phyloP scores from a whole-genome alignment of 2,113 vertebrate genomes.

The Vulpes lagopus region DNA sequence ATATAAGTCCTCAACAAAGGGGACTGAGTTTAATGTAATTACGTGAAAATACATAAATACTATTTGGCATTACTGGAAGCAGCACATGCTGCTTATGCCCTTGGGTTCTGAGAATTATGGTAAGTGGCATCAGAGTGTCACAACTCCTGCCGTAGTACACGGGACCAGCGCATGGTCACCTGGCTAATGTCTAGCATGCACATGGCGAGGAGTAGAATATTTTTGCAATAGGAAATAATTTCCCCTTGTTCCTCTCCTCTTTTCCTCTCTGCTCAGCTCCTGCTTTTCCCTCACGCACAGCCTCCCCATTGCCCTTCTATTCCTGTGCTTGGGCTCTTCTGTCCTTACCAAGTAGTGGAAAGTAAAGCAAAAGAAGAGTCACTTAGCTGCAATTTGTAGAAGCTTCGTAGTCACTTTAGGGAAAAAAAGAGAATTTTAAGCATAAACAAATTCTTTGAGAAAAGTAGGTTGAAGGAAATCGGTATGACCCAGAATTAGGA shows the following conservation, averaged over 20 bases:
- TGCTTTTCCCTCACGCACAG: accelerated
- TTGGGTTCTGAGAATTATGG: not conserved
- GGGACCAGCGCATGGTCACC: not conserved
- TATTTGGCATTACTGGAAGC: not conserved
- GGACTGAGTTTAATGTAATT: not conserved
- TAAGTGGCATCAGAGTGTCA: too few species aligned
- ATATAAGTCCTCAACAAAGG: not conserved
- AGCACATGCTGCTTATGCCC: not conserved
- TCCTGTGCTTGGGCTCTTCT: not conserved
- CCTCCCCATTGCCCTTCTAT: too few species aligned
- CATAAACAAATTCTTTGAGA: not conserved
- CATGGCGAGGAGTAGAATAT: not conserved
- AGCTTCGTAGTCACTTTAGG: not conserved
- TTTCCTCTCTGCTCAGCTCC: not conserved
- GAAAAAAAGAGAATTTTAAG: not conserved
- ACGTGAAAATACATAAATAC: not conserved
- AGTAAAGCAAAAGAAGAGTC: not conserved
- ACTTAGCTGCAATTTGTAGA: not conserved
- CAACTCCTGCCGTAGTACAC: too few species aligned
- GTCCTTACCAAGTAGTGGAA: too few species aligned
- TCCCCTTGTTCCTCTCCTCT: not conserved
- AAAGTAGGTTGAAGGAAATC: not conserved
- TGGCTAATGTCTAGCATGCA: not conserved
- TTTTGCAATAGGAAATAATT: not conserved
- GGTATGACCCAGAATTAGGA: not conserved